These are phyloP conservation scores for Sander vitreus DNA, from an alignment of 2,113 vertebrate genomes.

Conservation along the genomic window DNA sequence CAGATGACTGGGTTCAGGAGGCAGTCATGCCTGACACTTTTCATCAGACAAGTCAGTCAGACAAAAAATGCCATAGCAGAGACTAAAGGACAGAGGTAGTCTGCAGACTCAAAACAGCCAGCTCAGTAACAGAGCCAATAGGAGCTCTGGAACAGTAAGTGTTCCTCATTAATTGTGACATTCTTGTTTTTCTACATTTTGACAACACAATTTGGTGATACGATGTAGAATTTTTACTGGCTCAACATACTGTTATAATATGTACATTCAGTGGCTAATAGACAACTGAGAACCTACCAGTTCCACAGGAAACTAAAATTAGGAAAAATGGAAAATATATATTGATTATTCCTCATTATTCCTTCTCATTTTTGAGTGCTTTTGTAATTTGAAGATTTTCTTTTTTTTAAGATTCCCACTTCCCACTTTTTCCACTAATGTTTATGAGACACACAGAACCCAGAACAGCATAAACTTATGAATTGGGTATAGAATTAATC, in stretches of 20 bases:
- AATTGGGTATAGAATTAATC: no score
- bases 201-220: neutral
- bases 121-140: constrained; percentile 4
- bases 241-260: neutral
- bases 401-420: no score
- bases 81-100: constrained; percentile 47
- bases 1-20: constrained; percentile 62
- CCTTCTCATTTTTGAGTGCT: no score
- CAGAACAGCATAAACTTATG: no score
- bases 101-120: neutral
- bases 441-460: no score
- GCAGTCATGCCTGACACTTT: constrained; percentile 66
- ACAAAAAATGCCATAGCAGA: constrained; percentile 36
- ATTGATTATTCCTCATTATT: no score
- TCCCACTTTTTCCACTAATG: no score
- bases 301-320: neutral
- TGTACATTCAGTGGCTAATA: constrained; percentile 1
- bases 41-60: constrained; percentile 44
- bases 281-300: neutral
- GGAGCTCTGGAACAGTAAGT: neutral
- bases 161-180: constrained; percentile 5
- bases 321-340: no score
- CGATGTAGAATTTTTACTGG: neutral
- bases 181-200: neutral
- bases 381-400: no score